These are phyloP conservation scores for Macrosiphum euphorbiae DNA, from an alignment of 2,888 invertebrate genomes.

Conservation along the genomic window DNA sequence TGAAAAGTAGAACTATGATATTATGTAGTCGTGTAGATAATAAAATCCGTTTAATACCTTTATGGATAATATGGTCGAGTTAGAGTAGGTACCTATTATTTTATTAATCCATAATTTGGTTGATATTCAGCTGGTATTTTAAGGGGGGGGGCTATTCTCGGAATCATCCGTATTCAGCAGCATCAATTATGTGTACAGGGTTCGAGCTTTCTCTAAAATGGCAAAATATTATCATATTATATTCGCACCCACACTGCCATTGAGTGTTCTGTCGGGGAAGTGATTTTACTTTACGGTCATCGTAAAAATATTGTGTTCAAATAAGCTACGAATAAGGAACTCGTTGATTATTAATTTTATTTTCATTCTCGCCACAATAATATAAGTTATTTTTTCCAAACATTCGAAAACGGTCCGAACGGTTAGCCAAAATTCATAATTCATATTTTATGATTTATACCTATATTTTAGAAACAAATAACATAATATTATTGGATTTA, in stretches of 20 bases:
- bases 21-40: too few species aligned
- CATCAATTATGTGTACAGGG: background rate
- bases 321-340: background rate
- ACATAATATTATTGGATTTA: too few species aligned
- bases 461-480: background rate
- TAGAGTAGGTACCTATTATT: background rate
- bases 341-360: background rate
- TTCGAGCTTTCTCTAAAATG: background rate
- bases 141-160: background rate
- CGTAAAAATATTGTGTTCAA: background rate
- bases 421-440: background rate
- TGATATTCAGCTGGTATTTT: background rate
- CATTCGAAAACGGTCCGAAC: background rate
- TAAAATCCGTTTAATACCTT: too few species aligned
- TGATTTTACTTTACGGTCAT: background rate
- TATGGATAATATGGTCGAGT: too few species aligned
- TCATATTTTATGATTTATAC: background rate
- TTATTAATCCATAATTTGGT: background rate
- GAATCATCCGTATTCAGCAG: background rate
- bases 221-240: background rate
- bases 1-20: background rate
- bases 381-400: background rate
- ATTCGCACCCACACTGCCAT: background rate
- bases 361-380: background rate
- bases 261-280: background rate